phyloP scores from a whole-genome alignment of 2,113 vertebrate species.

The Cyphomyrus discorhynchus region DNA sequence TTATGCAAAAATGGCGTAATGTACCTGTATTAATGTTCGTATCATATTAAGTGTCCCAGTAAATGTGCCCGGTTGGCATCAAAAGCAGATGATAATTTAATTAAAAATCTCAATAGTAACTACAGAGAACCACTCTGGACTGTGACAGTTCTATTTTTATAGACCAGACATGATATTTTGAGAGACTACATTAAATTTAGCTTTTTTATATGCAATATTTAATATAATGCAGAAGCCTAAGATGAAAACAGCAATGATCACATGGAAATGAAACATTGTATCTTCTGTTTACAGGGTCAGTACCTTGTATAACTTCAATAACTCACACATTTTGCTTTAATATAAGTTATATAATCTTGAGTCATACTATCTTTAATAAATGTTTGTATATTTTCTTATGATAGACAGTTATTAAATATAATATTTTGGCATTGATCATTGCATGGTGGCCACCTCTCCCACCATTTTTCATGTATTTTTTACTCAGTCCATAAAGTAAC shows the following conservation, averaged over 20 bases:
- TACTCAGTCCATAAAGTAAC: neutral
- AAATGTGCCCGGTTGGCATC: neutral
- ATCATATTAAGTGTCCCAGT: neutral
- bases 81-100: neutral
- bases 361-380: neutral
- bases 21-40: neutral
- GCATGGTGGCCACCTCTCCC: neutral
- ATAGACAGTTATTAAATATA: neutral
- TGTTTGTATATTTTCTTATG: neutral
- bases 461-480: neutral
- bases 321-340: neutral
- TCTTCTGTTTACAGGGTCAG: neutral
- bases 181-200: neutral
- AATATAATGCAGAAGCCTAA: neutral
- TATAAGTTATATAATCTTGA: neutral
- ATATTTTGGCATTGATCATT: neutral
- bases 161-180: neutral
- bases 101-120: neutral
- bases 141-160: neutral
- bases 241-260: neutral
- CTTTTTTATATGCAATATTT: neutral
- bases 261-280: neutral
- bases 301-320: neutral
- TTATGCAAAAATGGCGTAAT: neutral
- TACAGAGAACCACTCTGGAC: neutral